Percentiles rank a stretch among this genome's conserved stretches.
Conservation (phyloP, 2,113 vertebrate genomes). For the Gnathonemus longibarbis region DNA sequence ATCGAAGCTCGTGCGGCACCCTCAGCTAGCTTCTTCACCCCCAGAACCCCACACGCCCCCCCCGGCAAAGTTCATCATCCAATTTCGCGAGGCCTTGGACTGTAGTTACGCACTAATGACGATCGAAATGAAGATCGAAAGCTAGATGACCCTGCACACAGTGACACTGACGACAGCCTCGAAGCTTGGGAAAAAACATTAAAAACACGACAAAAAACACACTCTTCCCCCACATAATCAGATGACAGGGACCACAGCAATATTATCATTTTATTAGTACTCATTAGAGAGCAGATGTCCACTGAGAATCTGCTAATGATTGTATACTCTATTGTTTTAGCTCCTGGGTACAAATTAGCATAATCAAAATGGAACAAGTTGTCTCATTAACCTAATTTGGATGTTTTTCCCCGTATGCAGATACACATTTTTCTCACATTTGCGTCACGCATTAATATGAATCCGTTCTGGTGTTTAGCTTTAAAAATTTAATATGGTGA, state of each 20-base stretch:
- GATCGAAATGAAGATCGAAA: neutral
- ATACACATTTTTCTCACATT: neutral
- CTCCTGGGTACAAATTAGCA: neutral
- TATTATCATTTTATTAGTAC: neutral
- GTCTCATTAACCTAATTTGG: slow-evolving; percentile 9
- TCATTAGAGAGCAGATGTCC: neutral
- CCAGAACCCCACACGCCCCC: no score
- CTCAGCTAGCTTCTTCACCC: neutral
- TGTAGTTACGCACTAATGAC: neutral
- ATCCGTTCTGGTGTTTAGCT: neutral
- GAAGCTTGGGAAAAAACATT: neutral
- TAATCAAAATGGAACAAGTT: neutral
- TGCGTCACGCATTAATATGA: neutral
- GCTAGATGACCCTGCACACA: neutral
- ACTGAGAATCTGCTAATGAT: neutral
- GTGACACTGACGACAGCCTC: neutral
- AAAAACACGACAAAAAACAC: neutral
- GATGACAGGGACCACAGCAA: neutral
- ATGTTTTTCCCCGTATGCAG: neutral
- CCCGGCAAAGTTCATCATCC: neutral
- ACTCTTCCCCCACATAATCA: neutral
- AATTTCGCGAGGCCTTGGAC: neutral
- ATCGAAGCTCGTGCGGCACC: neutral
- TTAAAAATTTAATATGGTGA: neutral
- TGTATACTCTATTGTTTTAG: neutral